Percentiles rank a stretch among this genome's conserved stretches.
Conservation (phyloP, 1,140 invertebrate species). For the Zophobas atratus region DNA sequence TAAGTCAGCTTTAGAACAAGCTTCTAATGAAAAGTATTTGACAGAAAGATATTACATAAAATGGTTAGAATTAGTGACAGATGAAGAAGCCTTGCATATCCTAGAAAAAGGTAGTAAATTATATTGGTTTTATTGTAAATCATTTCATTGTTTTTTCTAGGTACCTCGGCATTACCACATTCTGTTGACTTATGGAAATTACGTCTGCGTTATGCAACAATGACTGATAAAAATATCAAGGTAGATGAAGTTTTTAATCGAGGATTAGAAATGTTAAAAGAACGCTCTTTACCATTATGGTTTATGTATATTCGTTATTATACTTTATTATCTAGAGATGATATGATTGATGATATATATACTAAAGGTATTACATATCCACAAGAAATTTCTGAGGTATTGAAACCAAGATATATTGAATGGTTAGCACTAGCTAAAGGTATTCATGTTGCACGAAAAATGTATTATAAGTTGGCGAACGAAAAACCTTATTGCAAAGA, state of each 20-base stretch:
- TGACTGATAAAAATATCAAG: slow-evolving; percentile 50
- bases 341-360: slow-evolving; percentile 52
- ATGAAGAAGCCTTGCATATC: slow-evolving; percentile 47
- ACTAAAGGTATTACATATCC: slow-evolving; percentile 53
- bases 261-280: slow-evolving; percentile 51
- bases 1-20: slow-evolving; percentile 50
- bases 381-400: slow-evolving; percentile 51
- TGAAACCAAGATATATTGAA: slow-evolving; percentile 59
- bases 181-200: slow-evolving; percentile 58
- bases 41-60: slow-evolving; percentile 51
- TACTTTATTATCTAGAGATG: slow-evolving; percentile 42
- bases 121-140: slow-evolving; percentile 10
- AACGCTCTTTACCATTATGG: slow-evolving; percentile 56
- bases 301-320: slow-evolving; percentile 54
- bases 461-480: slow-evolving; percentile 25
- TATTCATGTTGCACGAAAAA: slow-evolving; percentile 44
- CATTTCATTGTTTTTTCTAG: slow-evolving; percentile 13
- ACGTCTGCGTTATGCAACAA: slow-evolving; percentile 49
- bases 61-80: slow-evolving; percentile 51
- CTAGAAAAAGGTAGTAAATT: slow-evolving; percentile 50
- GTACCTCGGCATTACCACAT: slow-evolving; percentile 44
- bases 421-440: slow-evolving; percentile 56
- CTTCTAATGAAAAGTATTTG: slow-evolving; percentile 40
- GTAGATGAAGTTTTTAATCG: slow-evolving; percentile 53
- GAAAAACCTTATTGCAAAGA: slow-evolving; percentile 49